These are phyloP conservation scores for Ellobius talpinus DNA, from an alignment of 2,113 vertebrate species.

Conservation along the genomic window DNA sequence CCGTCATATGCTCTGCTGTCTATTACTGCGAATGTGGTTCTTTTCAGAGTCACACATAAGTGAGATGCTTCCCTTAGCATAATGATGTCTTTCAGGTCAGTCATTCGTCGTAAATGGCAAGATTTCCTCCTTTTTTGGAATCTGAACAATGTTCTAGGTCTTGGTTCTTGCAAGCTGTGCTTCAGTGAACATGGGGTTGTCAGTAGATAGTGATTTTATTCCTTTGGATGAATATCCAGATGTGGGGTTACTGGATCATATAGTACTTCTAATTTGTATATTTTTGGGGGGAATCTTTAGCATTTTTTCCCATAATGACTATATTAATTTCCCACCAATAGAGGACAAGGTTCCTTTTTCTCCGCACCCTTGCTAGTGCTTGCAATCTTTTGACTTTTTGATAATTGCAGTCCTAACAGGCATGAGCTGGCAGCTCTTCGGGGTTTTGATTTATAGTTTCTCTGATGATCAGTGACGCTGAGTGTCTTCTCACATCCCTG, in stretches of 20 bases:
- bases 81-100: not conserved
- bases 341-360: not conserved
- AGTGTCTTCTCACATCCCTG: not conserved
- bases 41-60: not conserved
- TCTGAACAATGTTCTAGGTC: not conserved
- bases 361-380: not conserved
- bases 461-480: not conserved
- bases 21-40: not conserved
- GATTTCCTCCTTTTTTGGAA: not conserved
- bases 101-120: not conserved
- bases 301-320: not conserved
- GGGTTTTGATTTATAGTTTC: not conserved
- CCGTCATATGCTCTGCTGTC: not conserved
- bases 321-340: not conserved
- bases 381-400: not conserved
- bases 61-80: not conserved
- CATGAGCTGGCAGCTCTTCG: not conserved
- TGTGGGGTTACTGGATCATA: not conserved
- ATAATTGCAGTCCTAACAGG: not conserved
- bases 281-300: not conserved
- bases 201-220: not conserved
- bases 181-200: not conserved
- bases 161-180: not conserved
- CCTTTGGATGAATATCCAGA: not conserved
- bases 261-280: not conserved